Evolutionary conservation across 2,113 vertebrate genomes (phyloP).

Genomic region (Clupea harengus): DNA sequence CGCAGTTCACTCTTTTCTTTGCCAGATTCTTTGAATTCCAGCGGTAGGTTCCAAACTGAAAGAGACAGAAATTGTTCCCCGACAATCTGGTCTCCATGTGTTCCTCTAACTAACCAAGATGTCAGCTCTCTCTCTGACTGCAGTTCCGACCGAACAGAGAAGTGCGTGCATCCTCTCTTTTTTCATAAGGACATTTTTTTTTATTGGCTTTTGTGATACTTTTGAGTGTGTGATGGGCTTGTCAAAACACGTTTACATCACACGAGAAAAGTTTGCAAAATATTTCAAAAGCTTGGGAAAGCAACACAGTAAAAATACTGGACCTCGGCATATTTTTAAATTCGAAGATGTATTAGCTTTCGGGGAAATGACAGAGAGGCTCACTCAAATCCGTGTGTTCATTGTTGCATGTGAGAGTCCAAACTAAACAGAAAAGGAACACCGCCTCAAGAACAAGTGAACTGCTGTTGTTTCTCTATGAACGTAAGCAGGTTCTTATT

Average conservation of each 20-base stretch:
- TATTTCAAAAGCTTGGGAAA: background rate
- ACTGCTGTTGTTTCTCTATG: background rate
- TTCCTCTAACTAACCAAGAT: too few species aligned
- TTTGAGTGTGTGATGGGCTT: background rate
- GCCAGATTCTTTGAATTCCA: constrained; percentile 10
- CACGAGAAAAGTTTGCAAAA: background rate
- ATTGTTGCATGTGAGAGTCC: background rate
- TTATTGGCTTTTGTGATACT: background rate
- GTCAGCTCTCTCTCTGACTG: background rate
- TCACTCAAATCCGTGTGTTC: background rate
- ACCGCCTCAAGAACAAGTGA: background rate
- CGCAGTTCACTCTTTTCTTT: background rate
- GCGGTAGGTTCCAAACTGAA: background rate
- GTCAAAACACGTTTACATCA: background rate
- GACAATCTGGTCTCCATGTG: constrained; percentile 8
- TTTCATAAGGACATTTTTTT: background rate
- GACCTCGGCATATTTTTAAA: background rate
- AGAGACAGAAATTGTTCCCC: background rate
- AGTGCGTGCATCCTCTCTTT: background rate
- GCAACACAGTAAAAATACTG: background rate
- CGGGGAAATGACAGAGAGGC: background rate
- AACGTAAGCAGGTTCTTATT: constrained; percentile 3
- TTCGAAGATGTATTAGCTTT: background rate
- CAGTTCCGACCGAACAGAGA: background rate
- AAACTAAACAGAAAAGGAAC: background rate